These are phyloP conservation scores for Lepidurus packardi DNA, from an alignment of 1,140 invertebrate genomes.

Conservation along the genomic window DNA sequence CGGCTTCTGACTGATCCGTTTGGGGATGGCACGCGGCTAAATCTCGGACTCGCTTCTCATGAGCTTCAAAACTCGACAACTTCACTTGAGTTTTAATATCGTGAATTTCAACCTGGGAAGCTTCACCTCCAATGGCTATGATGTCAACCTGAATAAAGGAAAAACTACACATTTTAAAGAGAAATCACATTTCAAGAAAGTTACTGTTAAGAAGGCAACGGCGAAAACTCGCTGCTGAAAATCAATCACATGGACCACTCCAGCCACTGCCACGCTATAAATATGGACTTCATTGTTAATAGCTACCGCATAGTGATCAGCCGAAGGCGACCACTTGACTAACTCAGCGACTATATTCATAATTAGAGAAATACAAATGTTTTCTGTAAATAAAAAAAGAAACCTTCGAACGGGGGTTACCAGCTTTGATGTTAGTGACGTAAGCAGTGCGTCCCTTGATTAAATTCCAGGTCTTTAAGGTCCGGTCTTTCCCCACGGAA, in stretches of 20 bases:
- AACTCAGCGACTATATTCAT: constrained; percentile 46
- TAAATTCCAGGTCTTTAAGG: constrained; percentile 86
- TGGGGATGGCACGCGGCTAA: constrained; percentile 44
- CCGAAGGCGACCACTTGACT: constrained; percentile 55
- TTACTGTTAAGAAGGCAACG: constrained; percentile 43
- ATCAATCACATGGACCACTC: constrained; percentile 41
- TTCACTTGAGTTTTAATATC: constrained; percentile 49
- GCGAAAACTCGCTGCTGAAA: constrained; percentile 42
- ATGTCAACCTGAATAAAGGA: constrained; percentile 57
- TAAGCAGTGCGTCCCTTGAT: constrained; percentile 83
- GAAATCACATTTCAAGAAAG: constrained; percentile 14
- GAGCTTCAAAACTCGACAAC: constrained; percentile 52
- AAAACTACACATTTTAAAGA: constrained; percentile 36
- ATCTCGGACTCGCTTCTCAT: constrained; percentile 62
- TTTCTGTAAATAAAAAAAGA: constrained; percentile 40
- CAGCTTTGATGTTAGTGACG: constrained; percentile 67
- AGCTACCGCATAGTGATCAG: constrained; percentile 64
- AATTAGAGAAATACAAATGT: constrained; percentile 44
- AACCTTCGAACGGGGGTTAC: constrained; percentile 37
- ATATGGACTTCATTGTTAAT: constrained; percentile 64
- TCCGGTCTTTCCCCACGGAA: constrained; percentile 74
- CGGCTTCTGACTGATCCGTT: constrained; percentile 36
- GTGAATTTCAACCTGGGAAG: constrained; percentile 59
- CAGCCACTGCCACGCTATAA: constrained; percentile 64
- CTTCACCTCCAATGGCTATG: constrained; percentile 62